These are phyloP conservation scores for Drosophila sucinea DNA, from an alignment of 1,140 invertebrate species.

Conservation along the genomic window DNA sequence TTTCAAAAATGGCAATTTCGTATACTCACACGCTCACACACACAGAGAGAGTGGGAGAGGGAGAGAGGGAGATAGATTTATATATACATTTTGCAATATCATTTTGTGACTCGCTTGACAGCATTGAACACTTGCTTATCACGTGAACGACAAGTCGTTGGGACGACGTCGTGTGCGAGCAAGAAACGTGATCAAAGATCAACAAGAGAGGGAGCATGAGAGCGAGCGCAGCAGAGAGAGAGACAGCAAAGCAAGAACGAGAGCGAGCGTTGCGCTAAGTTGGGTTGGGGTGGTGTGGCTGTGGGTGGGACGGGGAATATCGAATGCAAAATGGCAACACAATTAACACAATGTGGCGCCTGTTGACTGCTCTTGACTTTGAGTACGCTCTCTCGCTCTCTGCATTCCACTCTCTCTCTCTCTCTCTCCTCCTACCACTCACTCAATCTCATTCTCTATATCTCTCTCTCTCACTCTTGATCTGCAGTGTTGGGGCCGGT, in stretches of 20 bases:
- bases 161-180: constrained; percentile 70
- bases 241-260: constrained; percentile 1
- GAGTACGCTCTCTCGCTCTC: constrained; percentile 13
- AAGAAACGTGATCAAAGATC: constrained; percentile 82
- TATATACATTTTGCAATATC: constrained; percentile 22
- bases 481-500: constrained; percentile 8
- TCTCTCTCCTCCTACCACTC: not conserved
- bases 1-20: constrained; percentile 44
- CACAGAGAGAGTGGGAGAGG: not conserved
- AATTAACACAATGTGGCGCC: constrained; percentile 74
- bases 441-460: constrained; percentile 13
- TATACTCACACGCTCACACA: not conserved
- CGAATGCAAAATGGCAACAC: constrained; percentile 66
- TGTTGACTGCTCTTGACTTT: constrained; percentile 34
- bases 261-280: not conserved
- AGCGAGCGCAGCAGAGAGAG: constrained; percentile 23
- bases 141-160: constrained; percentile 72
- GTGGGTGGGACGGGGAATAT: constrained; percentile 16
- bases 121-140: constrained; percentile 66
- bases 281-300: not conserved
- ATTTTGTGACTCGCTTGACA: constrained; percentile 69
- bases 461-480: not conserved
- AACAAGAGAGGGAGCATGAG: constrained; percentile 30
- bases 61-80: not conserved
- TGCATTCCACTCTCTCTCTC: not conserved